Conservation (phyloP, 2,113 vertebrate genomes). For the Sylvilagus bachmani region DNA sequence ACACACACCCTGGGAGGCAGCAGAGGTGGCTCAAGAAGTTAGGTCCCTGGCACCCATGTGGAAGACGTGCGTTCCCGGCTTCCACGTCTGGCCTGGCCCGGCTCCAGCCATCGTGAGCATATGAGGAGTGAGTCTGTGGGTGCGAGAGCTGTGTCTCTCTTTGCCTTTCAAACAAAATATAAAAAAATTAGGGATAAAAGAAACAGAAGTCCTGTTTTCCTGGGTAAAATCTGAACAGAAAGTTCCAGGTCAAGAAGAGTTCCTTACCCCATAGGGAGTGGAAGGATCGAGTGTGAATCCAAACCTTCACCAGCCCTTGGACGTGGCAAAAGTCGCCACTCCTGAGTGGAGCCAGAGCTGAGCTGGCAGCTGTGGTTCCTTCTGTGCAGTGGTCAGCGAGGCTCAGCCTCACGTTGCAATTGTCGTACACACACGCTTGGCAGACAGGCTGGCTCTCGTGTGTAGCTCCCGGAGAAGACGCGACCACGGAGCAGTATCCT, state of each 20-base stretch:
- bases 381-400: slow-evolving; percentile 71
- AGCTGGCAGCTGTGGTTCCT: slow-evolving; percentile 69
- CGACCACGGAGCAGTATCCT: not conserved
- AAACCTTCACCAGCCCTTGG: slow-evolving; percentile 64
- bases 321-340: slow-evolving; percentile 54
- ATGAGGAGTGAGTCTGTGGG: too few relatives aligned
- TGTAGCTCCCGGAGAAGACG: slow-evolving; percentile 64
- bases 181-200: too few relatives aligned
- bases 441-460: slow-evolving; percentile 41
- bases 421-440: not conserved
- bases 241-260: not conserved
- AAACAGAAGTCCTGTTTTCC: slow-evolving; percentile 19
- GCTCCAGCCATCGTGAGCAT: too few relatives aligned
- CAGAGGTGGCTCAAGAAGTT: too few relatives aligned
- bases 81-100: too few relatives aligned
- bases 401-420: slow-evolving; percentile 9
- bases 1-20: too few relatives aligned
- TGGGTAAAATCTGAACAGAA: slow-evolving; percentile 8
- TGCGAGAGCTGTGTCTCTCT: too few relatives aligned
- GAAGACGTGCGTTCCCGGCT: too few relatives aligned
- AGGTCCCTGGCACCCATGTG: too few relatives aligned
- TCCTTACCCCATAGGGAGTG: slow-evolving; percentile 48
- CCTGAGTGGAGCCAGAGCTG: slow-evolving; percentile 4
- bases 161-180: too few relatives aligned
- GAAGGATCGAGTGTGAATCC: slow-evolving; percentile 59